phyloP scores from a whole-genome alignment of 2,797 vertebrate genomes.

The Artibeus jamaicensis region DNA sequence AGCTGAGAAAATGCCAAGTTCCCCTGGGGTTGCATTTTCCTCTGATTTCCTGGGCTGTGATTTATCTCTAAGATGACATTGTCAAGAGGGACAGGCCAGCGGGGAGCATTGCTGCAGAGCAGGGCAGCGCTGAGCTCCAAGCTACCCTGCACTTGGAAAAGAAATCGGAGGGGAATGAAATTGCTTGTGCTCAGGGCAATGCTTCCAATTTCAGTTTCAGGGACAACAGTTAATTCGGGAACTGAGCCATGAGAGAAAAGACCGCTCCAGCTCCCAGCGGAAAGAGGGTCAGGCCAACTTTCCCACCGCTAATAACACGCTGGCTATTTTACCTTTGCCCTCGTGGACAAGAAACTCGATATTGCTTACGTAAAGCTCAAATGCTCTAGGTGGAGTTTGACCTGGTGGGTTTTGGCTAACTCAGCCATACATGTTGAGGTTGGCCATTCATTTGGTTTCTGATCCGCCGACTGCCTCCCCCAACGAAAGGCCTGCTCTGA shows the following conservation, averaged over 20 bases:
- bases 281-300: neutral
- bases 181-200: slow-evolving; percentile 50
- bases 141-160: neutral
- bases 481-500: neutral
- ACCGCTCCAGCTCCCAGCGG: neutral
- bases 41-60: neutral
- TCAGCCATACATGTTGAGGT: neutral
- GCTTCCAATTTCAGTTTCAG: slow-evolving; percentile 45
- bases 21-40: neutral
- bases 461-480: neutral
- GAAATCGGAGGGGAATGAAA: slow-evolving; percentile 1
- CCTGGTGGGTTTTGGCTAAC: neutral
- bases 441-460: neutral
- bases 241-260: neutral
- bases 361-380: slow-evolving; percentile 30
- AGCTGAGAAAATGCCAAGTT: slow-evolving; percentile 48
- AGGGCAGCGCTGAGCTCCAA: neutral
- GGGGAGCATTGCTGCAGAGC: neutral
- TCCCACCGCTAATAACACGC: neutral
- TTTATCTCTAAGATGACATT: slow-evolving; percentile 26
- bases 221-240: slow-evolving; percentile 43
- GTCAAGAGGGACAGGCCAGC: neutral
- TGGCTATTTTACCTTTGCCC: neutral
- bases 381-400: neutral
- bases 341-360: neutral